Percentiles rank a stretch among this genome's conserved stretches.
Conservation (phyloP, 2,797 vertebrate species). For the Emydoidea blandingii region DNA sequence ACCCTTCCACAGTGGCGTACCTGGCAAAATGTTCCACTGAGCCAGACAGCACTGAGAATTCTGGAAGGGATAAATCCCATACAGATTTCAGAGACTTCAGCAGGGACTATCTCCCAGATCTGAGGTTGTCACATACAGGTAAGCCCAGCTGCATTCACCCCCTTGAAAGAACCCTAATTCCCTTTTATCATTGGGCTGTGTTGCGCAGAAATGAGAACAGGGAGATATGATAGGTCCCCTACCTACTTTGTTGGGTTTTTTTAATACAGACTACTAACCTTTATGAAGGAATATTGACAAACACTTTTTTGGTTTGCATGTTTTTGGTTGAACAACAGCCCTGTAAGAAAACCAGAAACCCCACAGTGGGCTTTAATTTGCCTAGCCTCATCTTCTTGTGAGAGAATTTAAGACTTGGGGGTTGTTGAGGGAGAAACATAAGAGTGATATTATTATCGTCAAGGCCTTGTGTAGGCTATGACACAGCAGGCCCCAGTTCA, state of each 20-base stretch:
- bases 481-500: not conserved
- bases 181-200: not conserved
- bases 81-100: not conserved
- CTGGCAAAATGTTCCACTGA: not conserved
- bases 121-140: not conserved
- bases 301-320: not conserved
- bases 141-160: not conserved
- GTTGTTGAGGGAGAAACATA: not conserved
- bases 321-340: not conserved
- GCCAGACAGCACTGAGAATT: not conserved
- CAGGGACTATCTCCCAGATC: not conserved
- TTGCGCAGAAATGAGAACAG: not conserved
- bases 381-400: not conserved
- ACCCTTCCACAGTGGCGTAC: not conserved
- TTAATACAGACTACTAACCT: not conserved
- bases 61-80: not conserved
- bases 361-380: not conserved
- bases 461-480: not conserved
- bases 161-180: not conserved
- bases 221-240: not conserved
- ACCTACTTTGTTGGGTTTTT: not conserved
- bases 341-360: not conserved
- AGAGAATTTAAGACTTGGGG: not conserved
- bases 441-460: rapidly evolving
- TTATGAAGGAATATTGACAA: not conserved